A percentile compares a stretch with the other conserved stretches of the same genome.
These are phyloP conservation scores for Apotomis turbidana DNA, from an alignment of 2,888 invertebrate species.

Conservation along the genomic window DNA sequence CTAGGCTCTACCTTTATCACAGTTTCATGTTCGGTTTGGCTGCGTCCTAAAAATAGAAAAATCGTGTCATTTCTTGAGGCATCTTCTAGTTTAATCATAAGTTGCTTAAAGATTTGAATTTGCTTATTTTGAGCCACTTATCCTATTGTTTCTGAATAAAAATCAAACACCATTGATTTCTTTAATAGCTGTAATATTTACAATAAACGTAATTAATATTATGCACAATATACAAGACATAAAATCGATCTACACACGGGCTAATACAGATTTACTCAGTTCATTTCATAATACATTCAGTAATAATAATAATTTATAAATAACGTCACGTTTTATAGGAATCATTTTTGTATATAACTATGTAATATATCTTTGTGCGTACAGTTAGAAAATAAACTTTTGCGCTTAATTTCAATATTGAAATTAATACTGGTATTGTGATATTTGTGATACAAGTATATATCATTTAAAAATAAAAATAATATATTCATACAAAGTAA, in stretches of 20 bases:
- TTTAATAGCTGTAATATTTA: constrained; percentile 15
- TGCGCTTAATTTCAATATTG: background rate
- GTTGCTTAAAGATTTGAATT: background rate
- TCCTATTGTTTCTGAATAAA: constrained; percentile 3
- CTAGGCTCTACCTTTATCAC: constrained; percentile 51
- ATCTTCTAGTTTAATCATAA: constrained; percentile 12
- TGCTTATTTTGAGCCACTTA: no score
- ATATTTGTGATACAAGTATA: constrained; percentile 3
- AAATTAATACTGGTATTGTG: constrained; percentile 14
- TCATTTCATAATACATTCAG: background rate
- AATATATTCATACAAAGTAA: background rate
- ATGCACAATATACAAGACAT: background rate
- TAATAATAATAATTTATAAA: background rate
- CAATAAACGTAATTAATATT: constrained; percentile 13
- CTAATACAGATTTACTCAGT: no score
- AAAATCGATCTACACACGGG: background rate
- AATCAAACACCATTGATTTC: background rate
- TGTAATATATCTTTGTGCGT: constrained; percentile 1
- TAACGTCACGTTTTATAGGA: background rate
- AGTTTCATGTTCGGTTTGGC: constrained; percentile 57
- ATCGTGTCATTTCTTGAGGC: constrained; percentile 48
- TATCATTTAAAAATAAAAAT: no score
- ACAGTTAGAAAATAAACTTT: constrained; percentile 15
- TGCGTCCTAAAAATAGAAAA: constrained; percentile 80
- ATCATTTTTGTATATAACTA: background rate